Conservation (phyloP, 2,797 vertebrate genomes). For the Sebastes kiyomatsui region DNA sequence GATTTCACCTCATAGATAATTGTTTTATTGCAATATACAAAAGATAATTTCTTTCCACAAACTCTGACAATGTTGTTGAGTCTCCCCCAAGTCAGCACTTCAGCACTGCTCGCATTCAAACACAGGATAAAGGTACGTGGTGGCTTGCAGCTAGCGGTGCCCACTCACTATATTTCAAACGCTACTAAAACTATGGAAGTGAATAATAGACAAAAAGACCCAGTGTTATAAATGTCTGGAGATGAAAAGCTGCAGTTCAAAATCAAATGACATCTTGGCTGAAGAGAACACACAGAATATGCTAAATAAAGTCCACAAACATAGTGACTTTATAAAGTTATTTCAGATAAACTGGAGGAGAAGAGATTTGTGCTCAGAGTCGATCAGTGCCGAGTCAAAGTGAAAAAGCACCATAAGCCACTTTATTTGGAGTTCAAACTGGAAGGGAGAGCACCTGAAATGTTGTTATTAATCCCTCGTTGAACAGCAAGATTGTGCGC, state of each 20-base stretch:
- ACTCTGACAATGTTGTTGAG: not conserved
- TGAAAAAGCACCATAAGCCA: too few species aligned
- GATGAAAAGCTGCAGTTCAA: too few species aligned
- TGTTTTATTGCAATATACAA: conserved; percentile 10
- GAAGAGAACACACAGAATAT: too few species aligned
- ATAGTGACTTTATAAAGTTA: too few species aligned
- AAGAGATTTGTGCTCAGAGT: too few species aligned
- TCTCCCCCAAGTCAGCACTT: not conserved
- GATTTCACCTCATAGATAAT: not conserved
- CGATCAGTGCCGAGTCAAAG: too few species aligned
- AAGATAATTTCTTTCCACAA: not conserved
- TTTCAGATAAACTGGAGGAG: too few species aligned
- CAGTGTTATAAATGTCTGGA: not conserved
- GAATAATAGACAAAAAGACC: not conserved
- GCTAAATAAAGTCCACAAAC: too few species aligned
- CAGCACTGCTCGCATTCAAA: not conserved
- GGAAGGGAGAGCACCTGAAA: not conserved
- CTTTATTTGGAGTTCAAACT: not conserved
- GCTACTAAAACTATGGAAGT: not conserved
- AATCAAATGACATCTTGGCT: too few species aligned
- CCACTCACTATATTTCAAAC: not conserved
- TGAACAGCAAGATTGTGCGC: not conserved
- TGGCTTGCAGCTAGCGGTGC: not conserved
- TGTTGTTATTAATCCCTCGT: not conserved
- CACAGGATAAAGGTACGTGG: not conserved